These are phyloP conservation scores for Tuberolachnus salignus DNA, from an alignment of 2,888 invertebrate species.

Conservation along the genomic window DNA sequence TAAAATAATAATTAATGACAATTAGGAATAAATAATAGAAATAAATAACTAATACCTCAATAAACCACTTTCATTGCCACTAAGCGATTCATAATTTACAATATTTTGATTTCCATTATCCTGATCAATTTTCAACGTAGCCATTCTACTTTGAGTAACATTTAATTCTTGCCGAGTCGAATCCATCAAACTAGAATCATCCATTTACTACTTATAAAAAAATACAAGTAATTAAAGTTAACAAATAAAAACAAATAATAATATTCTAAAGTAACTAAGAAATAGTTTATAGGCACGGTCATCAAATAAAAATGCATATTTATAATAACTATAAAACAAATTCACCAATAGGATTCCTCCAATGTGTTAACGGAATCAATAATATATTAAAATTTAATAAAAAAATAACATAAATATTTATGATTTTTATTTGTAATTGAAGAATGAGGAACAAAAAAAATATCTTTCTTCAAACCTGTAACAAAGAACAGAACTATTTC, in stretches of 20 bases:
- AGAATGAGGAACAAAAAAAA: too few relatives aligned
- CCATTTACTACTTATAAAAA: slow-evolving; percentile 33
- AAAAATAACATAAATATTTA: too few relatives aligned
- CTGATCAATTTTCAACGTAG: slow-evolving; percentile 45
- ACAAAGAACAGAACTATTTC: too few relatives aligned
- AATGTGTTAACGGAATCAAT: too few relatives aligned
- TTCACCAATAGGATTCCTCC: too few relatives aligned
- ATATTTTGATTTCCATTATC: slow-evolving; percentile 35
- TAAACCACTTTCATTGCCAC: slow-evolving; percentile 40
- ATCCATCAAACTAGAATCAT: slow-evolving; percentile 49
- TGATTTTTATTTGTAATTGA: too few relatives aligned
- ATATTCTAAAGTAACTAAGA: not conserved
- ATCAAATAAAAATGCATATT: too few relatives aligned
- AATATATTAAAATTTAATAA: too few relatives aligned
- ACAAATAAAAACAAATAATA: not conserved
- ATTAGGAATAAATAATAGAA: not conserved
- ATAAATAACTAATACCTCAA: slow-evolving; percentile 38
- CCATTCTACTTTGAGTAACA: slow-evolving; percentile 44
- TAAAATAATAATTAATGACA: not conserved
- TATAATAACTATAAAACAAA: too few relatives aligned
- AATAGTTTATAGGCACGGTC: not conserved
- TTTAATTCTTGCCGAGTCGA: slow-evolving; percentile 52
- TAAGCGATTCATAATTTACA: slow-evolving; percentile 38
- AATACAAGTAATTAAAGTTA: not conserved
- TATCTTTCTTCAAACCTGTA: too few relatives aligned